Evolutionary conservation across 2,797 vertebrate genomes (phyloP), one percentile per base, ranked within the genome.

Genomic region (Hypotaenidia philippensis): DNA sequence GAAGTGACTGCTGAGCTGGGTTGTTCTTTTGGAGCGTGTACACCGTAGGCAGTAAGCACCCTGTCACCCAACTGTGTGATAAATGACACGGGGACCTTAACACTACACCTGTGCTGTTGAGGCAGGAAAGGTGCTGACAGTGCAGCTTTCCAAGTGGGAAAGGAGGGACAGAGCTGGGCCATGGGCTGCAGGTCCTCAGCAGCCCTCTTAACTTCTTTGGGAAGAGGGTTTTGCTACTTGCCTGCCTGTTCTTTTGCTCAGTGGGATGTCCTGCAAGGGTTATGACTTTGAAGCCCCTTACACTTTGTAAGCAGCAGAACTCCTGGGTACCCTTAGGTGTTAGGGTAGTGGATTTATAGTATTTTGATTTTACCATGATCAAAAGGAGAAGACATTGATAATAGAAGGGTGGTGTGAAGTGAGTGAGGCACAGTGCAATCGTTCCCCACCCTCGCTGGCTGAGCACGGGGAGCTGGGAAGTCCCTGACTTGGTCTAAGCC

Each of bases 11-110:
- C 77, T 89, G 69, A 76, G 36, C 83, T 55, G 63, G 41, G 41
- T 17, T 44, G 41, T 44, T 44, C 41, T 92, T 88, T 80, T 83
- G 66, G 87, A 26, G 65, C 45, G 4, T 71, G 59, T 78, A 3
- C 47, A n/a, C 19, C 6, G 60, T 36, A 66, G 71, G 88, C 85
- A 68, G 91, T 64, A 82, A 92, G 60, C 60, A 36, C 72, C 56
- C 93, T 92, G 84, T 87, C 68, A 80, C 77, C 81, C 32, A 38
- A 15, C 72, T 59, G 56, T 57, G 90, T 95, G 92, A 96, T 96
- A 93, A 91, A 93, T 92, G 85, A 74, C 79, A 82, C 9, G 50
- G 41, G 94, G 88, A 80, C 71, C 91, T 93, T 69, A 61, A 93
- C 71, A 34, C 89, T 49, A 27, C 87, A 68, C 76, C 87, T 94